Base-by-base conservation (phyloP, 1,140 invertebrate species). In the Octopus bimaculoides region DNA sequence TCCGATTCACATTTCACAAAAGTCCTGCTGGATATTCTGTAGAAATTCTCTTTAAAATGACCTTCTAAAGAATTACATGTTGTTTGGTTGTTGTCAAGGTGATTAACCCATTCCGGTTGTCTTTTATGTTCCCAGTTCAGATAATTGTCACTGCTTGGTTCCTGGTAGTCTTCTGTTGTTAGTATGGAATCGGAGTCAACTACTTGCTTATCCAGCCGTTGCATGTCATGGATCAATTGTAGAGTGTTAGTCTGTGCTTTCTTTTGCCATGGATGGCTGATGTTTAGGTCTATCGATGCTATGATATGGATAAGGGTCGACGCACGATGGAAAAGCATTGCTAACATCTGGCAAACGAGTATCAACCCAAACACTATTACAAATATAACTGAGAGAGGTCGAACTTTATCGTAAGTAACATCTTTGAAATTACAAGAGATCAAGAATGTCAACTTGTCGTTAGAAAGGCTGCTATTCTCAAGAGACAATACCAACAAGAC, bases 321-420 rank as follows among this genome's bases (percentile, higher is more conserved):
- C 73, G 88, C 82, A 20, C 91, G 84, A 83, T 91, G 91, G 74
- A 91, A 86, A 61, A 92, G 76, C 91, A 92, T 92, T 26, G 88
- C 90, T 14, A 91, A 76, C 80, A 91, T 89, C 82, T 92, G 91
- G 41, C 91, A 85, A 14, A 90, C 82, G 75, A 92, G 81, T 81
- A 92, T 85, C 1, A 91, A 54, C 26, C 89, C 91, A 82, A 92
- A 92, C 61, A 92, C 89, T 14, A 89, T 78, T 8, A 91, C 88
- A 82, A 92, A 92, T 0, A 91, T 85, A 20, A 92, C 84, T 17
- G 90, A 90, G 54, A 92, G 87, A 5, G 84, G 82, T 55, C 81
- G 82, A 12, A 85, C 78, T 10, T 61, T 56, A 5, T 77, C 56
- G n/a, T 66, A 77, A 10, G 76, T 6, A 4, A 76, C 77, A 41